Base-by-base conservation (phyloP, 2,797 vertebrate genomes). In the Crax fasciolata region DNA sequence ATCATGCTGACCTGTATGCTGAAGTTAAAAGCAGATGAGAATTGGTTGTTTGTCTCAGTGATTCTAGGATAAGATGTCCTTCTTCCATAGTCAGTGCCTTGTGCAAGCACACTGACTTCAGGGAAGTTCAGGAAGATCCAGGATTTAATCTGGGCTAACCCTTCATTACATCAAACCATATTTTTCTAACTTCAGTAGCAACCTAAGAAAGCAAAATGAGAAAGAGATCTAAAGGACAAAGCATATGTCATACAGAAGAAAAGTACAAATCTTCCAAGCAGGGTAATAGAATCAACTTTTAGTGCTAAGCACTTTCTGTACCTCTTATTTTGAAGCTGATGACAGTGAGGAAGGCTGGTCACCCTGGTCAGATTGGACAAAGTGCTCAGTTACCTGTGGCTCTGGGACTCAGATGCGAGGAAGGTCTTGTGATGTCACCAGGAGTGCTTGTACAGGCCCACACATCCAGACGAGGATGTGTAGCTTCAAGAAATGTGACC, bases 351-450 rank as follows among this genome's bases (percentile, higher is more conserved):
- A 99, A 28, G 99, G 99, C 90, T 99, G 99, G 99, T 99, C 99
- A 14, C 99, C 99, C 0, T 99, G 99, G 99, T 99, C 99, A 3
- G 99, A 99, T 95, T 99, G 99, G 99, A 99, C 99, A 0, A 98
- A 99, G 94, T 99, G 99, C 95, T 99, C 99, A 0, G 98, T 98
- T 87, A 99, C 99, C 5, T 99, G 99, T 46, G 99, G 99, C 30
- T 98, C 98, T 13, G 99, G 99, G 78, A 99, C 99, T 39, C 99
- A 99, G 93, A 99, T 99, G 97, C 98, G 99, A 90, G 99, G 99
- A 63, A 98, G 99, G 38, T 99, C 99, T 0, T 99, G 99, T 85
- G 99, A 99, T 15, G 99, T 98, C 90, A 99, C 99, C 91, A 99
- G 99, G 96, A 99, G 99, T 96, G 98, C 99, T 70, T 99, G 99